Base-by-base conservation (phyloP, 2,888 invertebrate genomes). In the Cheiracanthium punctorium region DNA sequence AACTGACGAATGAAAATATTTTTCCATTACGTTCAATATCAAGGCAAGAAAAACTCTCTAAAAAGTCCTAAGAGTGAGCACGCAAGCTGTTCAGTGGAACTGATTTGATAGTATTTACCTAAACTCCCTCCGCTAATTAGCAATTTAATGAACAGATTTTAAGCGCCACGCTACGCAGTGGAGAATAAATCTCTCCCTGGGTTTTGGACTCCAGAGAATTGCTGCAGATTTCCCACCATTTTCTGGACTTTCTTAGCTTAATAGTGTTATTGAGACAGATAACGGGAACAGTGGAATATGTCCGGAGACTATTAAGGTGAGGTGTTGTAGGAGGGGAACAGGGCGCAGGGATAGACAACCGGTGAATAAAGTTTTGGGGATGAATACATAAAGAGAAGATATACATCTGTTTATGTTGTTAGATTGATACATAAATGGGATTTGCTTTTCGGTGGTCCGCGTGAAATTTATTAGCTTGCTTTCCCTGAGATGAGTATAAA, bases 71-170 rank as follows among this genome's bases (percentile, higher is more conserved):
- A n/a, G 5, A 0, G 58, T 12, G 37, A 10, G 5, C 58, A 58
- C 20, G 58, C 58, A 58, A 58, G 17, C 24, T 17, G 58, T 58
- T 58, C 58, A 12, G 5, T 24, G 24, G 24, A 58, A 58, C 58
- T 58, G 58, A 58, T 58, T 58, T 58, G 58, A 58, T 58, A 69
- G 70, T 67, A 69, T 74, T 74, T 69, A 48, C 73, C 65, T 70
- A 85, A 79, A 79, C 69, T 74, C 58, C 29, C 28, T 20, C 37
- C 33, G 33, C 74, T 85, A 85, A 85, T 85, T 85, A 85, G 79
- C 73, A 85, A 85, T 85, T 85, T 79, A 85, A 85, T 85, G 79
- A 85, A 80, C 73, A 74, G 79, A 79, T 85, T 85, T 85, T 74
- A 80, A 58, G 24, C 72, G 41, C 71, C 33, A n/a, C n/a, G 71